Evolutionary conservation across 2,113 vertebrate genomes (phyloP).

Genomic region (Antigone vipio): DNA sequence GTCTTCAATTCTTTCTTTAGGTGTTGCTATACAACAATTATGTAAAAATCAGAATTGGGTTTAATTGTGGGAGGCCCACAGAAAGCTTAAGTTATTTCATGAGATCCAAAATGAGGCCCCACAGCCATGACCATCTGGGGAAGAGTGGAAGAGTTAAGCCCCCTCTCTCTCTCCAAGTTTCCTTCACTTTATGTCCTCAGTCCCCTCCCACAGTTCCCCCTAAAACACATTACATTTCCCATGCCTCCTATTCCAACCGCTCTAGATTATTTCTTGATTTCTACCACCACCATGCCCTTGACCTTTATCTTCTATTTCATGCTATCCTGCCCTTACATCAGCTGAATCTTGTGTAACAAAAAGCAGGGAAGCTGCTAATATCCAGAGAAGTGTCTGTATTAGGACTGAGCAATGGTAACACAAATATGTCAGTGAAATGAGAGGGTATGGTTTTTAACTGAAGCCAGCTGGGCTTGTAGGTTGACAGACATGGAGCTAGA

Average conservation of each 20-base stretch:
- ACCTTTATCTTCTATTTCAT: neutral
- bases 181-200: neutral
- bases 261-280: neutral
- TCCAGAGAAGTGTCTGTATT: neutral
- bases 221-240: neutral
- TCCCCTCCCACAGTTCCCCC: neutral
- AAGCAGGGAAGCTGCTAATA: neutral
- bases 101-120: neutral
- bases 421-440: neutral
- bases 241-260: neutral
- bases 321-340: neutral
- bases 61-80: neutral
- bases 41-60: neutral
- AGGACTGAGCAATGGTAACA: neutral
- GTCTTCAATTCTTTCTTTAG: neutral
- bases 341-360: neutral
- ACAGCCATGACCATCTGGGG: neutral
- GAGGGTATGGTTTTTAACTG: neutral
- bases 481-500: neutral
- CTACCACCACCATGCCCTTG: neutral
- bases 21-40: neutral
- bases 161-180: neutral
- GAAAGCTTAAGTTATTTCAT: neutral
- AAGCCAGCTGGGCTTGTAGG: neutral
- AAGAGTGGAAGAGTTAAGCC: neutral